Base-by-base conservation (phyloP, 2,113 vertebrate species). In the Coturnix japonica region DNA sequence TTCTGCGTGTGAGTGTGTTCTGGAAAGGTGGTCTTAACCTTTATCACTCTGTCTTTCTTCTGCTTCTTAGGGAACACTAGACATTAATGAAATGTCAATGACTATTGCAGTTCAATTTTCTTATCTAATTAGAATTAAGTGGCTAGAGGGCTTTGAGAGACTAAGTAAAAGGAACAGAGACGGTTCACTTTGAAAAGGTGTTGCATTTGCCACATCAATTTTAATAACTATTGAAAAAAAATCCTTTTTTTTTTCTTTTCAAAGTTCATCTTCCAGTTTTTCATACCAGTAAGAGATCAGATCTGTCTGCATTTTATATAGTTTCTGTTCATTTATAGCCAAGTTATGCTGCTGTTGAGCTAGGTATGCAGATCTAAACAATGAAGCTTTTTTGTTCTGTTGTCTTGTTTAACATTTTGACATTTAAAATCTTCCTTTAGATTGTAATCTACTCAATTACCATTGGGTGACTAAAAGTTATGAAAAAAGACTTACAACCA, bases 51-150 rank as follows among this genome's bases (percentile, higher is more conserved):
- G 41, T 28, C 41, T 95, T 96, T 94, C 75, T 95, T 92, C 71
- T 95, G 76, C 14, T 64, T 79, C 66, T 81, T 64, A 92, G 67
- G 77, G 89, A 96, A 84, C 70, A 64, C 6, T 16, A 96, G 89
- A 56, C 90, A 60, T 92, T 97, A 97, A 95, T 95, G 94, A 96
- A 96, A 97, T 96, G 85, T 95, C 92, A 94, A 70, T 95, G 91
- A 89, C 93, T 94, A 30, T 87, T 97, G 84, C 56, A 81, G 73
- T 96, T 97, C 93, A 95, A 37, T 97, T 97, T 76, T 97, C 90
- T 95, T 90, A 87, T 94, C 90, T 95, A 95, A 96, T 97, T 96
- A 95, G 93, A 94, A 87, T 85, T 95, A 96, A 97, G 90, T 94
- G 78, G 37, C 92, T 83, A 78, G 76, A 90, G 84, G 95, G 91